Evolutionary conservation across 2,113 vertebrate genomes (phyloP).

Genomic region (Arizona elegans): DNA sequence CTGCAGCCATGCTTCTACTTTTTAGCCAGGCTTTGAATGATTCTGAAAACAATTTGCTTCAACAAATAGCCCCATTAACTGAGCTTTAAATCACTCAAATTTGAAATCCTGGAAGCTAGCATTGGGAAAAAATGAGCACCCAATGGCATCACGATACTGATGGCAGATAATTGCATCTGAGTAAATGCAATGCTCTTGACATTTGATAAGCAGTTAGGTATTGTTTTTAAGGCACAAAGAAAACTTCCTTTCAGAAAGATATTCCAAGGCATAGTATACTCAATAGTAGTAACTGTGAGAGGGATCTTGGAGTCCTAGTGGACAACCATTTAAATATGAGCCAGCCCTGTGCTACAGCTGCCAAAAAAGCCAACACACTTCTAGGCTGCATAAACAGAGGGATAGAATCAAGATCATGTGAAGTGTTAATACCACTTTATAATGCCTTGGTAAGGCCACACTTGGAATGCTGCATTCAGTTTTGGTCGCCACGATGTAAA

Average conservation of each 20-base stretch:
- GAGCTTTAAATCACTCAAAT: slow-evolving; percentile 13
- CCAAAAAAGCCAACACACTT: no score
- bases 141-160: neutral
- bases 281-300: no score
- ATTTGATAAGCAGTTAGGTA: neutral
- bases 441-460: no score
- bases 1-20: neutral
- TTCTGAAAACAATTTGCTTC: slow-evolving; percentile 25
- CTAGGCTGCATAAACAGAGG: no score
- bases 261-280: neutral
- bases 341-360: no score
- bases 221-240: neutral
- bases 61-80: slow-evolving; percentile 9
- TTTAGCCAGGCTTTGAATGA: neutral
- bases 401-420: no score
- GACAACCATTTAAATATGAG: no score
- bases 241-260: neutral
- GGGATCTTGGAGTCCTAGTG: no score
- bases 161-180: neutral
- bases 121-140: neutral
- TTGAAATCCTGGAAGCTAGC: neutral
- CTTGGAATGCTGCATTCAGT: no score
- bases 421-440: no score
- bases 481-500: no score
- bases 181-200: neutral